Evolutionary conservation across 2,113 vertebrate species (phyloP).

Genomic region (Pycnonotus jocosus): DNA sequence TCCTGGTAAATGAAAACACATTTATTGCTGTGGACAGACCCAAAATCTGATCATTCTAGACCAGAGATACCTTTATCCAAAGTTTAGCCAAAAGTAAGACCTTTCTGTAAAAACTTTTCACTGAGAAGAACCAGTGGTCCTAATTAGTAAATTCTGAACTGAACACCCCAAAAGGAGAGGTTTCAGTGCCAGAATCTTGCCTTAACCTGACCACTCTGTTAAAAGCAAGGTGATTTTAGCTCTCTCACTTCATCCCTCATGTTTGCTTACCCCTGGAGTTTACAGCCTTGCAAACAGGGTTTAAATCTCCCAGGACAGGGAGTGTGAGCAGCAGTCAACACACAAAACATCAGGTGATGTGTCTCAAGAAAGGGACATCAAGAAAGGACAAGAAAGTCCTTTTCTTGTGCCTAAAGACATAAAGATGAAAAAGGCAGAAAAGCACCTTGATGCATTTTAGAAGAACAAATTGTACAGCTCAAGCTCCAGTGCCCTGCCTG

Average conservation of each 20-base stretch:
- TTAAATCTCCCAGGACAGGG: neutral
- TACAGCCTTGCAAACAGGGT: neutral
- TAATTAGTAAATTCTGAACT: neutral
- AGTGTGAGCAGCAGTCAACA: conserved; percentile 29
- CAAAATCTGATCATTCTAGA: neutral
- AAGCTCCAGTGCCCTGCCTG: neutral
- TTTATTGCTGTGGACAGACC: neutral
- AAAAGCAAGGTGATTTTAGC: neutral
- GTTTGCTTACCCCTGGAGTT: neutral
- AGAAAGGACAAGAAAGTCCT: neutral
- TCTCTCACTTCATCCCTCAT: neutral
- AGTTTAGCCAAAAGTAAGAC: neutral
- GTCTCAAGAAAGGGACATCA: neutral
- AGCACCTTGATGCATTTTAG: neutral
- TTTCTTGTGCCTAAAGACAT: neutral
- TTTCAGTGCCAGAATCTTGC: neutral
- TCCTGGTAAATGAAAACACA: neutral
- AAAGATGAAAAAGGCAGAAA: neutral
- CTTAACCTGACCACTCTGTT: neutral
- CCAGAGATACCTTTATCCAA: neutral
- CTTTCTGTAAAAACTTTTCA: neutral
- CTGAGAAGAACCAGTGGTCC: neutral
- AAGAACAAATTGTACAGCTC: neutral
- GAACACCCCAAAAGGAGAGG: neutral
- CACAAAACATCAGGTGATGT: neutral